Percentiles rank a stretch among this genome's conserved stretches.
Conservation (phyloP, 2,113 vertebrate genomes). For the Atherinomorus stipes region DNA sequence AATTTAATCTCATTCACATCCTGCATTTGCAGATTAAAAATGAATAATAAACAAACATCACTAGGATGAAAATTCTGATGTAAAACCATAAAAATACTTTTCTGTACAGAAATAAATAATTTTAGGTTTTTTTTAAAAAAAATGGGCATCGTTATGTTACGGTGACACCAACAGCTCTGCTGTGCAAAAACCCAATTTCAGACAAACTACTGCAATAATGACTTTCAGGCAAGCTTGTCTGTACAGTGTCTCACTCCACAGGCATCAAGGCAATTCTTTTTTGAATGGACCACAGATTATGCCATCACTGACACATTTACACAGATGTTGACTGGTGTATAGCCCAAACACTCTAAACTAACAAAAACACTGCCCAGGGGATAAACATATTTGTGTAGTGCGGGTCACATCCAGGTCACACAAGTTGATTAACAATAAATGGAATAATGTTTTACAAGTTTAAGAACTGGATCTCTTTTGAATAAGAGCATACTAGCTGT, state of each 20-base stretch:
- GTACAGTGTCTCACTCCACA: neutral
- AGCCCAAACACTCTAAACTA: too few relatives aligned
- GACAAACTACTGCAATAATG: conserved; percentile 6
- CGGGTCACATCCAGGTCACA: conserved; percentile 35
- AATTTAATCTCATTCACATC: conserved; percentile 78
- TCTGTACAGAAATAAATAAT: conserved; percentile 33
- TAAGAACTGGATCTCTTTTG: neutral
- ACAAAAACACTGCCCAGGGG: neutral
- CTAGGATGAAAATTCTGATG: conserved; percentile 53
- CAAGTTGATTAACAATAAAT: neutral
- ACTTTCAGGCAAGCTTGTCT: conserved; percentile 20
- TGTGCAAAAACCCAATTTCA: conserved; percentile 25
- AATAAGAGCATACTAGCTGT: neutral
- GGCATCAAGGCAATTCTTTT: neutral
- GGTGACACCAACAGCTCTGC: conserved; percentile 14
- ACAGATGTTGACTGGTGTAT: too few relatives aligned
- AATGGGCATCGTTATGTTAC: conserved; percentile 47
- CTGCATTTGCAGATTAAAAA: conserved; percentile 53
- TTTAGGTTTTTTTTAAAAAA: conserved; percentile 24
- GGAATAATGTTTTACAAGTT: neutral
- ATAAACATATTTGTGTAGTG: neutral
- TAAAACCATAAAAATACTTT: conserved; percentile 25
- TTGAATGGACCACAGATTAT: neutral
- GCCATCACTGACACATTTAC: neutral
- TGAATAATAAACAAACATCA: conserved; percentile 20